phyloP scores from a whole-genome alignment of 2,113 vertebrate genomes.

The Mugil cephalus region DNA sequence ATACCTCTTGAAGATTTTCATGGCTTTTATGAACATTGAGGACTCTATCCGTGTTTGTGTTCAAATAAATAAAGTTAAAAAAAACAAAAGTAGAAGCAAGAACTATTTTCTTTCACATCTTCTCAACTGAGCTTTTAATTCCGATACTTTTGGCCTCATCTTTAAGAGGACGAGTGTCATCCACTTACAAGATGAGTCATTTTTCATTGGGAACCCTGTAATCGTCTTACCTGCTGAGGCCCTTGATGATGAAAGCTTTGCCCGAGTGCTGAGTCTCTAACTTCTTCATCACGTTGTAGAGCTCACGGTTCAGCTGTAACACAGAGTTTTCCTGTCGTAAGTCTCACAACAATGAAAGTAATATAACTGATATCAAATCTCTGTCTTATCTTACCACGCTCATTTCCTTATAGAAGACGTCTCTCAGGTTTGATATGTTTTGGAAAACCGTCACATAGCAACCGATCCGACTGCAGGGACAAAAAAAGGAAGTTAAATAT shows the following conservation, averaged over 20 bases:
- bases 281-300: constrained; percentile 94
- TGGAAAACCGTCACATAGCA: constrained; percentile 93
- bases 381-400: constrained; percentile 87
- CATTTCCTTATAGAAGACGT: constrained; percentile 98
- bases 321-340: too few relatives aligned
- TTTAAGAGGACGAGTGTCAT: neutral
- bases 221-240: constrained; percentile 78
- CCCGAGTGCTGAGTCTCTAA: constrained; percentile 93
- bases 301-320: constrained; percentile 85
- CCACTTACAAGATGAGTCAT: neutral
- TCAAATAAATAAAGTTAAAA: too few relatives aligned
- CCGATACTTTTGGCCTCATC: neutral
- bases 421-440: constrained; percentile 93
- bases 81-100: too few relatives aligned
- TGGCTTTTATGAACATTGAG: too few relatives aligned
- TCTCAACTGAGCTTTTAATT: too few relatives aligned
- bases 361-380: neutral
- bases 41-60: too few relatives aligned
- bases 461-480: constrained; percentile 87
- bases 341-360: too few relatives aligned
- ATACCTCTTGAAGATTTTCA: too few relatives aligned
- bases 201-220: neutral
- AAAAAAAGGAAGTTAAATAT: too few relatives aligned
- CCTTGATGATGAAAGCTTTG: constrained; percentile 93
- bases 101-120: too few relatives aligned